These are phyloP conservation scores for Epinotia brunnichana DNA, from an alignment of 2,888 invertebrate genomes.

Conservation along the genomic window DNA sequence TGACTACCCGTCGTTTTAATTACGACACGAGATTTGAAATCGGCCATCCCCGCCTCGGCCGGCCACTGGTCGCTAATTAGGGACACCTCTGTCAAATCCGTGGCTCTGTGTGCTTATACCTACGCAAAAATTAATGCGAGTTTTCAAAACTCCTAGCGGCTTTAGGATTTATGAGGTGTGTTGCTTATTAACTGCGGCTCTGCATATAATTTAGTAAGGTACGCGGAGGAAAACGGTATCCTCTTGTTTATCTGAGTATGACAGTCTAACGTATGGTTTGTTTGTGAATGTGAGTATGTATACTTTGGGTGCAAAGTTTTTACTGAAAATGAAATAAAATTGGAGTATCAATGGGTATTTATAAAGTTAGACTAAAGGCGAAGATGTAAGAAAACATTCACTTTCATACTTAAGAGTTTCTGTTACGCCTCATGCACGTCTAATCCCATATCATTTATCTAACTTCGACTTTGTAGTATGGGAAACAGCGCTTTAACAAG, in stretches of 20 bases:
- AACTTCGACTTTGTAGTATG: not conserved
- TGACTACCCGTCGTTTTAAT: conserved; percentile 28
- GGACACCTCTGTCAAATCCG: conserved; percentile 32
- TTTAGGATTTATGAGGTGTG: conserved; percentile 40
- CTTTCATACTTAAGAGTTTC: not conserved
- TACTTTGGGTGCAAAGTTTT: not conserved
- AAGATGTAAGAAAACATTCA: not conserved
- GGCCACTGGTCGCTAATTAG: conserved; percentile 36
- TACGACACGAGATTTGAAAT: conserved; percentile 26
- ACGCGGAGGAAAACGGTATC: not conserved
- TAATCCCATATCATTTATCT: not conserved
- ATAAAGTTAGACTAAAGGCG: not conserved
- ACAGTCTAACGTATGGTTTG: not conserved
- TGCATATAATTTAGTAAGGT: conserved; percentile 34
- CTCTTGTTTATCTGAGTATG: conserved; percentile 12
- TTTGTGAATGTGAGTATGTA: not conserved
- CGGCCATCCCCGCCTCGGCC: conserved; percentile 3
- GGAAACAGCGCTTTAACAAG: not conserved
- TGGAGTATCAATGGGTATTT: not conserved
- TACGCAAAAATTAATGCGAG: conserved; percentile 43
- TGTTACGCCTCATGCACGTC: not conserved
- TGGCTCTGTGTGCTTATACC: conserved; percentile 20
- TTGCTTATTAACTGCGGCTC: conserved; percentile 35
- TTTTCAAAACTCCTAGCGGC: conserved; percentile 38
- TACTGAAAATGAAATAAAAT: not conserved